Conservation (phyloP, 2,888 invertebrate species). For the Torymus aiolomorphi region DNA sequence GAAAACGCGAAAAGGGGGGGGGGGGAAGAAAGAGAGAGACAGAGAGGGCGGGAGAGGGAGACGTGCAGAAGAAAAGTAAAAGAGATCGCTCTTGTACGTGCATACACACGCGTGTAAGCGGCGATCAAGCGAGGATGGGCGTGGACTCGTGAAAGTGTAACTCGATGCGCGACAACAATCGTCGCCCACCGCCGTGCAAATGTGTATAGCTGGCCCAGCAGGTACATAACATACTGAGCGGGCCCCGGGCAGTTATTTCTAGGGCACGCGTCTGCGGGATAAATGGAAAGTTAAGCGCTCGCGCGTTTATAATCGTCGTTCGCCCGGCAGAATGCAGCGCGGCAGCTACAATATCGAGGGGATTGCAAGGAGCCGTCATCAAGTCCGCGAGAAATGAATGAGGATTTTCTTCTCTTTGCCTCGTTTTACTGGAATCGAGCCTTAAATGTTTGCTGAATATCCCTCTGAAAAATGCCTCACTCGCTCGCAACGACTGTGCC, state of each 20-base stretch:
- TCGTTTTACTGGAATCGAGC: too few relatives aligned
- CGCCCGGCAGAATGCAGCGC: too few relatives aligned
- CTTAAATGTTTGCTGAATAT: neutral
- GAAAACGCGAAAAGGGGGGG: conserved; percentile 12
- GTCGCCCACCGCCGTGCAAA: neutral
- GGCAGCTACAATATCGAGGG: too few relatives aligned
- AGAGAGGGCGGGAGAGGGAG: too few relatives aligned
- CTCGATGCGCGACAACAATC: conserved; percentile 35
- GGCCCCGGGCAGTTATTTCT: conserved; percentile 47
- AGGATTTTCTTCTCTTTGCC: neutral
- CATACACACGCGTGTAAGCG: neutral
- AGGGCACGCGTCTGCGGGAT: conserved; percentile 43
- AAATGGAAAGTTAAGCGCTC: conserved; percentile 49
- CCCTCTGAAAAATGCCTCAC: too few relatives aligned
- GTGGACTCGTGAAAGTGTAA: conserved; percentile 50
- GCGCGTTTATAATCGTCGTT: conserved; percentile 23
- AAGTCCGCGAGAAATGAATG: neutral
- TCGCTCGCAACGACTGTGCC: too few relatives aligned
- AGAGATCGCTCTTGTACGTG: conserved; percentile 4
- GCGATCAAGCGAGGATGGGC: conserved; percentile 23
- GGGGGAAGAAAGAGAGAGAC: too few relatives aligned
- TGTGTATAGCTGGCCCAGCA: neutral
- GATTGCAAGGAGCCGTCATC: neutral
- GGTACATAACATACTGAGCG: conserved; percentile 22
- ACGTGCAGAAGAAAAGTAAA: conserved; percentile 23